phyloP scores from a whole-genome alignment of 2,888 invertebrate species.

The Conops quadrifasciatus region DNA sequence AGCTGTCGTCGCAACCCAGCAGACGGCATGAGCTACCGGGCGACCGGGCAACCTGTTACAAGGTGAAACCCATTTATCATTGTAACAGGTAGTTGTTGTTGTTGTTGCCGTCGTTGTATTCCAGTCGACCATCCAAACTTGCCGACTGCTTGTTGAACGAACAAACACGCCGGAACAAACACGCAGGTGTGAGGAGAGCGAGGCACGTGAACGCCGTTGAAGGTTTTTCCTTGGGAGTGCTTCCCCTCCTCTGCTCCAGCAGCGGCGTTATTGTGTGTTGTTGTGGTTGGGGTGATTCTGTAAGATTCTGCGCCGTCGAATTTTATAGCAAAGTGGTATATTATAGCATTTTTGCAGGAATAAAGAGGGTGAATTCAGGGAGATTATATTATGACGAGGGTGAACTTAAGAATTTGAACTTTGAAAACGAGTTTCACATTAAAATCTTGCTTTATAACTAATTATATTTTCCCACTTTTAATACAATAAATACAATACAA shows the following conservation, averaged over 20 bases:
- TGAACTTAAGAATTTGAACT: no score
- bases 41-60: constrained; percentile 41
- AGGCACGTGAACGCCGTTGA: not conserved
- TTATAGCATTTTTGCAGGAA: constrained; percentile 2
- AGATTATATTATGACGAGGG: no score
- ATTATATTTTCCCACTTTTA: no score
- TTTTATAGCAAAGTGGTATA: not conserved
- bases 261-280: not conserved
- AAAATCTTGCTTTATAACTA: no score
- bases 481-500: no score
- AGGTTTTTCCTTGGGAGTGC: not conserved
- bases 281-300: constrained; percentile 1
- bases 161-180: not conserved
- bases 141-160: not conserved
- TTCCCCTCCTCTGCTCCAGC: not conserved
- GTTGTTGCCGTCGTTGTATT: not conserved
- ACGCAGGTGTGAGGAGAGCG: not conserved
- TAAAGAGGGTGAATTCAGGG: no score
- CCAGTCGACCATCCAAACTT: not conserved
- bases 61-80: constrained; percentile 37
- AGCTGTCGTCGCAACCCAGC: not conserved
- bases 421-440: no score
- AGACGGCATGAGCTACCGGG: not conserved
- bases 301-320: not conserved
- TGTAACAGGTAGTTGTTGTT: constrained; percentile 41